Base-by-base conservation (phyloP, 2,797 vertebrate genomes). In the Sebastes kiyomatsui region DNA sequence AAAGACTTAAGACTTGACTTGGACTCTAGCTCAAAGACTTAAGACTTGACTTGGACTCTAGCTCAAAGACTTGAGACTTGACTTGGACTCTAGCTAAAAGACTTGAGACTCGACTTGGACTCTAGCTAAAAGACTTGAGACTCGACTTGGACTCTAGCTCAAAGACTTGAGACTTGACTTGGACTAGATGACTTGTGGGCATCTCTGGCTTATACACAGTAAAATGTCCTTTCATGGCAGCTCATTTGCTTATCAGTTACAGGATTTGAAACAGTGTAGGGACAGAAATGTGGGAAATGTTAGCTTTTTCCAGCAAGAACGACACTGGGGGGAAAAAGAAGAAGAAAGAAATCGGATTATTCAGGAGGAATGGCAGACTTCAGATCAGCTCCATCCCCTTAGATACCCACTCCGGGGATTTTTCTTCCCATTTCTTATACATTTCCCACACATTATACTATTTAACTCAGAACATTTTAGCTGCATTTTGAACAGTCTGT, bases 281-380 rank as follows among this genome's bases (percentile, higher is more conserved):
- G 27, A 67, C 22, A 32, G 42, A 64, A 82, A 68, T 73, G 55
- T 71, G 71, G 52, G 52, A 28, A 74, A 52, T 72, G 18, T 68
- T 64, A 3, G 35, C 16, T 38, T 79, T 66, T 27, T 25, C 12
- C 16, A 18, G 42, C 69, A 77, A 20, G 20, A 32, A 49, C 46
- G 66, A 72, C 68, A 64, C 58, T 2, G 30, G 55, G 52, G 42
- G 13, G 6, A 5, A 56, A 67, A 28, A 64, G 42, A 46, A 64
- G 42, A 46, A 75, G 49, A 81, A 84, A 80, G 42, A 77, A 85
- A 84, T 77, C 3, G 18, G 58, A 78, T 88, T 91, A 86, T 83
- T 90, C 54, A 87, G 81, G 67, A 83, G 62, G 62, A 91, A 78
- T 60, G 76, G 54, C 74, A 83, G 58, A 77, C 73, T 88, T 85